These are phyloP conservation scores for Linnaemya tessellans DNA, from an alignment of 2,888 invertebrate genomes.

Conservation along the genomic window DNA sequence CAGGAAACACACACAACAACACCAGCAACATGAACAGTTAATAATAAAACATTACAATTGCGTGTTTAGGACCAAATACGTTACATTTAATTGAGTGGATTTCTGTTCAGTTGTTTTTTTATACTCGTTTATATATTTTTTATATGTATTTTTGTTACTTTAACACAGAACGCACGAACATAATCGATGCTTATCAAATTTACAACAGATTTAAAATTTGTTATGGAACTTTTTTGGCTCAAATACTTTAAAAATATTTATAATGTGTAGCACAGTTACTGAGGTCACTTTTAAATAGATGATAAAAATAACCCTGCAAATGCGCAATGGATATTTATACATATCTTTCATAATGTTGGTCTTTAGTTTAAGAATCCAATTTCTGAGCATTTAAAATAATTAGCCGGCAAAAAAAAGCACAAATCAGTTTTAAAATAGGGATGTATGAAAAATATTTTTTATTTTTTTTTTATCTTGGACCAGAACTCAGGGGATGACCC, in stretches of 20 bases:
- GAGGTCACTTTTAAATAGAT: no score
- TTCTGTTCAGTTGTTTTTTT: constrained; percentile 15
- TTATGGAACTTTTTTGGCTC: constrained; percentile 1
- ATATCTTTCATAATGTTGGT: no score
- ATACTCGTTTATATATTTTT: not conserved
- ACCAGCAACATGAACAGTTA: constrained; percentile 20
- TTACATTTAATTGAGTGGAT: constrained; percentile 68
- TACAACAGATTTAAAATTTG: constrained; percentile 33
- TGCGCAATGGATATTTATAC: not conserved
- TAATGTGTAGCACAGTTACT: not conserved
- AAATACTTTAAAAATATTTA: not conserved
- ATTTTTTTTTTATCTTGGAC: no score
- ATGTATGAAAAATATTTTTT: no score
- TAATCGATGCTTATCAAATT: constrained; percentile 68
- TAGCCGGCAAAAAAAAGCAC: no score
- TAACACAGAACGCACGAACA: constrained; percentile 61
- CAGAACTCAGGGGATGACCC: no score
- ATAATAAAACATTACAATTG: constrained; percentile 66
- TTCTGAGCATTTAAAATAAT: no score
- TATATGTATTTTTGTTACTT: not conserved
- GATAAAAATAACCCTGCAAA: not conserved
- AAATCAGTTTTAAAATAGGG: no score
- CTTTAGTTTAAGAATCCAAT: no score
- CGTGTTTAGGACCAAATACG: constrained; percentile 60
- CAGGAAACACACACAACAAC: constrained; percentile 35